phyloP scores from a whole-genome alignment of 2,797 vertebrate species.

The Orientallactaga sibirica region DNA sequence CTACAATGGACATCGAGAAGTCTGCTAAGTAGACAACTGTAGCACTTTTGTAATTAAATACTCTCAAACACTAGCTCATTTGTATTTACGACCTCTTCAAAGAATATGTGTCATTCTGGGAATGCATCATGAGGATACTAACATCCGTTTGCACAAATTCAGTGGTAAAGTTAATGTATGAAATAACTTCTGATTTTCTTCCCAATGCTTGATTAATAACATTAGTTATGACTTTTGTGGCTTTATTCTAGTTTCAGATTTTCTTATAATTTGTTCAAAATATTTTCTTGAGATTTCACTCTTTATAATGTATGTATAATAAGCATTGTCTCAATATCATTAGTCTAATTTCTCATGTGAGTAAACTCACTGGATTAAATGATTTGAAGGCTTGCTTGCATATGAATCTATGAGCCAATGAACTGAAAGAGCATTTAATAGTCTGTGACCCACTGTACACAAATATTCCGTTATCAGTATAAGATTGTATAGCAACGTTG shows the following conservation, averaged over 20 bases:
- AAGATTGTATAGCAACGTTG: background rate
- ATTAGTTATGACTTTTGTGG: background rate
- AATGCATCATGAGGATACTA: background rate
- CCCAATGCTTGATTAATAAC: slow-evolving; percentile 24
- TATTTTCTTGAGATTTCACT: background rate
- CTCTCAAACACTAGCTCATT: background rate
- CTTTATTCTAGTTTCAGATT: background rate
- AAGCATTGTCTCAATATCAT: background rate
- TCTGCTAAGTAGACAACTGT: background rate
- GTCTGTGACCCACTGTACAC: background rate
- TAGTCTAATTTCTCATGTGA: background rate
- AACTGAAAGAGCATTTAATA: background rate
- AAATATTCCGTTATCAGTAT: background rate
- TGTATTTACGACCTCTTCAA: background rate
- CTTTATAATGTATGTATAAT: background rate
- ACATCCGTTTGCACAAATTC: background rate
- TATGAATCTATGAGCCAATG: background rate
- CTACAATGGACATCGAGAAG: slow-evolving; percentile 45
- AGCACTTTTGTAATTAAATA: slow-evolving; percentile 1
- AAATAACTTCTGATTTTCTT: slow-evolving; percentile 13
- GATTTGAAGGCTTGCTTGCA: background rate
- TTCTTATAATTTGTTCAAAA: slow-evolving; percentile 22
- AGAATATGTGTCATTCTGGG: background rate
- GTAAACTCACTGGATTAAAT: slow-evolving; percentile 23
- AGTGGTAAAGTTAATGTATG: background rate